A percentile compares a stretch with the other conserved stretches of the same genome.
Conservation (phyloP, 1,140 invertebrate species). For the Brachionus rotundiformis region DNA sequence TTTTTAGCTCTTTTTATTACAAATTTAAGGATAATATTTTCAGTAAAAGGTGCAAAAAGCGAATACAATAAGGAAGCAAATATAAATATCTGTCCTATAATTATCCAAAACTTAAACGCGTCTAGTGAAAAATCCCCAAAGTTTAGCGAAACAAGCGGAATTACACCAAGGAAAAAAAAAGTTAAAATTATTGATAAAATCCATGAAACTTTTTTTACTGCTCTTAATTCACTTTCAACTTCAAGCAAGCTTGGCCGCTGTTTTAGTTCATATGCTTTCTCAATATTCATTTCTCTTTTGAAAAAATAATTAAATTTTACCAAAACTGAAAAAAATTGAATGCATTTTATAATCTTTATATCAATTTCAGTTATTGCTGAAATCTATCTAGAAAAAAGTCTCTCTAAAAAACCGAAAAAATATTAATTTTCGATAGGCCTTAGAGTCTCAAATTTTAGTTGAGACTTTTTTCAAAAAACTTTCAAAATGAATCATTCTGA, state of each 20-base stretch:
- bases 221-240: constrained; percentile 56
- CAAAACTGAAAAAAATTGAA: too few species aligned
- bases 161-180: constrained; percentile 57
- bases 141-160: constrained; percentile 57
- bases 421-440: too few species aligned
- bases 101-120: constrained; percentile 57
- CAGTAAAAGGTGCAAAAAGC: neutral
- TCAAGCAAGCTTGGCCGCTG: constrained; percentile 58
- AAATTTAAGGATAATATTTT: neutral
- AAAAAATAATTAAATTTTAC: too few species aligned
- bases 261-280: constrained; percentile 56
- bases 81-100: constrained; percentile 54
- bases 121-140: constrained; percentile 54
- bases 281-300: constrained; percentile 60
- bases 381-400: too few species aligned
- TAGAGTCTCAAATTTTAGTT: too few species aligned
- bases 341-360: too few species aligned
- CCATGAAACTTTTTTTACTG: constrained; percentile 55
- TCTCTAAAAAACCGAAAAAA: too few species aligned
- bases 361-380: too few species aligned
- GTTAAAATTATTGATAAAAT: constrained; percentile 54
- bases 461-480: too few species aligned
- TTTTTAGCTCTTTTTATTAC: neutral
- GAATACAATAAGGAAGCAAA: constrained; percentile 56
- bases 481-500: too few species aligned